Percentiles rank a stretch among this genome's conserved stretches.
These are phyloP conservation scores for Lagenorhynchus albirostris DNA, from an alignment of 2,113 vertebrate genomes.

Conservation along the genomic window DNA sequence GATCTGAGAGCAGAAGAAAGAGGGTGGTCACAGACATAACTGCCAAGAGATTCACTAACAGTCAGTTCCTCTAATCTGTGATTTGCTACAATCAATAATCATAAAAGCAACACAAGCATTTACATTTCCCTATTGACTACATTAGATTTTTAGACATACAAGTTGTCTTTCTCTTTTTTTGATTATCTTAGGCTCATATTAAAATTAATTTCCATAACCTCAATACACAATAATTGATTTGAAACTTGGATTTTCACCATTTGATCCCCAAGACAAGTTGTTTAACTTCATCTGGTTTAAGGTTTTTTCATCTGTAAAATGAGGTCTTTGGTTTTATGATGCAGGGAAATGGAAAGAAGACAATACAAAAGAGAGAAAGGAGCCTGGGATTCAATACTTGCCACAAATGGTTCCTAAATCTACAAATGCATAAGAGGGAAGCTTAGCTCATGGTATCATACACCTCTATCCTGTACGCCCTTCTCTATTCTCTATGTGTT, in stretches of 20 bases:
- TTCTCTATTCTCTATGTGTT: background rate
- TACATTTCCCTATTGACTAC: slow-evolving; percentile 23
- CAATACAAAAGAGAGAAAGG: background rate
- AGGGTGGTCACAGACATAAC: background rate
- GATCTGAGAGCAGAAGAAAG: background rate
- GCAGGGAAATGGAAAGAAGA: background rate
- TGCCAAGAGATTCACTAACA: background rate
- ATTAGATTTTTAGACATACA: slow-evolving; percentile 6
- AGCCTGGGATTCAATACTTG: background rate
- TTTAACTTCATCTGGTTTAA: background rate
- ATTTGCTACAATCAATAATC: slow-evolving; percentile 19
- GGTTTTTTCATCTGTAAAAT: slow-evolving; percentile 27
- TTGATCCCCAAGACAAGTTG: slow-evolving; percentile 1
- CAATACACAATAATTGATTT: slow-evolving; percentile 16
- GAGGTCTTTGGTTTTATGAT: slow-evolving; percentile 4
- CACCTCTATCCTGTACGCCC: background rate
- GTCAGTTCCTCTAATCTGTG: background rate
- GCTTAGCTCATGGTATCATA: accelerated
- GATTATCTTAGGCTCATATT: background rate
- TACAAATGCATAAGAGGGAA: background rate
- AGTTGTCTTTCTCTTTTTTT: slow-evolving; percentile 40
- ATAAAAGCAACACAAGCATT: background rate
- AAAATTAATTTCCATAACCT: slow-evolving; percentile 41
- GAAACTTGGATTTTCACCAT: slow-evolving; percentile 1
- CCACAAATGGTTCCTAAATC: background rate